Evolutionary conservation across 2,797 vertebrate species (phyloP), one percentile per base, ranked within the genome.

Genomic region (Orestias chungarensis): DNA sequence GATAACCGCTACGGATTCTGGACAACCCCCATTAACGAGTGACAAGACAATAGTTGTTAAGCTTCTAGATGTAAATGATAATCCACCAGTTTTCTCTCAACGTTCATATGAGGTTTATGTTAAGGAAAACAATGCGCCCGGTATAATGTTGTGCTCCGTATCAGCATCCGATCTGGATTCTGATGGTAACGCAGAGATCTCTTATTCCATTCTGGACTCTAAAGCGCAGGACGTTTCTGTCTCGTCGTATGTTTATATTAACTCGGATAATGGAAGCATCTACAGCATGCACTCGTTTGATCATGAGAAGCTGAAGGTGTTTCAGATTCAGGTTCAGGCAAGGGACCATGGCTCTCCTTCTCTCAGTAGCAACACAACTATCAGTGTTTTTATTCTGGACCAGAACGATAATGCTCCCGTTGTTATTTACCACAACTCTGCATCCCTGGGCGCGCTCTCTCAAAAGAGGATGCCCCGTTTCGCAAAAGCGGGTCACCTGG

Each of bases 51-150:
- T 96, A 54, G 73, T 74, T 12, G 85, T 96, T 33, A 47, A 84
- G 15, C 68, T 96, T 5, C 81, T 88, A 42, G 94, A 96, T 75
- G 78, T 96, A 15, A 95, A 97, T 81, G 96, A 97, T 79, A 96
- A 95, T 70, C 74, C 93, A 6, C 95, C 95, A 0, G 33, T 90
- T 62, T 96, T 96, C 86, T 83, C 92, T 0, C 91, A 94, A 23
- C 6, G 83, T 0, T 83, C 73, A 0, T 96, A 95, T 29, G 31
- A 87, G 0, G 91, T 95, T 70, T 95, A 96, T 23, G 4, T 93
- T 0, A 92, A 93, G 76, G 96, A 97, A 80, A 97, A 96, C 33
- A 74, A 85, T 18, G 74, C 86, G 12, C 91, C 94, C 0, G 95
- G 95, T 0, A 91, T 82, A 12, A 93, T 94, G 4, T 42, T 96